Percentiles rank a stretch among this genome's conserved stretches.
These are phyloP conservation scores for Gastrophysa polygoni DNA, from an alignment of 2,888 invertebrate species.

Conservation along the genomic window DNA sequence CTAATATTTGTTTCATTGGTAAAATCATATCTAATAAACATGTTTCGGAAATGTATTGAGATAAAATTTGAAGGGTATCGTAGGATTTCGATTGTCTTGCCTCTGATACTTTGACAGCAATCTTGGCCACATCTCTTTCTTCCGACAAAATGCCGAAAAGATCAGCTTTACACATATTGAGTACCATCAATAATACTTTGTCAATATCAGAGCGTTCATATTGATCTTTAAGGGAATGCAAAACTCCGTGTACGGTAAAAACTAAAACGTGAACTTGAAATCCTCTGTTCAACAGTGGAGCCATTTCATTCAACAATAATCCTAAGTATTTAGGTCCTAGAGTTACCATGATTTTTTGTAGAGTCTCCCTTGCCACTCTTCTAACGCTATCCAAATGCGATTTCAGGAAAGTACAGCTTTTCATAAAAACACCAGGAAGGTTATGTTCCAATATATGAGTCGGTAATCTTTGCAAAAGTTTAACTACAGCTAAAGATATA, in stretches of 20 bases:
- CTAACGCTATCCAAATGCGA: constrained; percentile 88
- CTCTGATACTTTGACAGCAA: constrained; percentile 80
- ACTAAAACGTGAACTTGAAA: constrained; percentile 94
- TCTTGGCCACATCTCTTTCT: constrained; percentile 89
- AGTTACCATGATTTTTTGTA: constrained; percentile 87
- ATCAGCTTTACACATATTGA: constrained; percentile 76
- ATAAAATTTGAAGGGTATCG: constrained; percentile 81
- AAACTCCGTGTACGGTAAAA: constrained; percentile 83
- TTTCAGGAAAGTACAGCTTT: constrained; percentile 88
- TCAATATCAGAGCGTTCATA: constrained; percentile 82
- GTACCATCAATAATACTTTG: constrained; percentile 69
- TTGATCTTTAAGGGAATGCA: constrained; percentile 73
- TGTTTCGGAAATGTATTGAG: constrained; percentile 77
- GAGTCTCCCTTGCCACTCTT: constrained; percentile 83
- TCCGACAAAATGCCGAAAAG: constrained; percentile 87
- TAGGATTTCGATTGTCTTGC: constrained; percentile 86
- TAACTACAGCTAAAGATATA: constrained; percentile 90
- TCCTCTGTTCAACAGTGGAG: constrained; percentile 80
- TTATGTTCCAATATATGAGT: constrained; percentile 74
- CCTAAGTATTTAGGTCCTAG: constrained; percentile 84
- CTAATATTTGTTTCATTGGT: constrained; percentile 82
- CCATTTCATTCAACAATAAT: constrained; percentile 80
- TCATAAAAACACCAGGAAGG: constrained; percentile 84
- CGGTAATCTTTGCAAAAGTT: constrained; percentile 87
- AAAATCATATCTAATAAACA: constrained; percentile 77